Evolutionary conservation across 53 echinoderm and acorn worm genomes (phyloP), one percentile per base, ranked within the genome.

Genomic region (Luidia sarsii): DNA sequence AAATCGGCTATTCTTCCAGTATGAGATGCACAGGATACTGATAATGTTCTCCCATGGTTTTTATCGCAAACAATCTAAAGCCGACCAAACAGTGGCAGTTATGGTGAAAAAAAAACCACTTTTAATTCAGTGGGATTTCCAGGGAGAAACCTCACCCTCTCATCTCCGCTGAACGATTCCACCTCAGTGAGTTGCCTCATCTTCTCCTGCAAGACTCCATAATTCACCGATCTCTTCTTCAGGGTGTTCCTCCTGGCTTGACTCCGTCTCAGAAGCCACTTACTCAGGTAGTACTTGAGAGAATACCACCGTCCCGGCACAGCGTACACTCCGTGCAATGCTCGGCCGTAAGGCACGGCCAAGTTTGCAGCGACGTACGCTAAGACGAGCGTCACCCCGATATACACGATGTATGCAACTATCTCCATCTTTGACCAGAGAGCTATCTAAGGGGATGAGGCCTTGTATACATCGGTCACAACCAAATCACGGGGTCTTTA

Each of bases 271-370:
- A 77, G 48, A 25, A 61, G 31, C 6, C 41, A 59, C 22, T 45
- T 59, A 10, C 41, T 28, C 31, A 48, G 25, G 31, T n/a, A 57
- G 61, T 60, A 66, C 48, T 88, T 88, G 3, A 74, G 57, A 3
- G 50, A 14, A 67, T 64, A 88, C 88, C 88, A 88, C 48, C 62
- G 72, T 14, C 88, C 82, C 10, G 88, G 88, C 32, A 74, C 74
- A 6, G 88, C 82, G 67, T 88, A 88, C 46, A 67, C 22, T 3
- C 88, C 82, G 27, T 82, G 73, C 16, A 88, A 33, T 5, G 82
- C 73, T 7, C 21, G 54, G 33, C 61, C 46, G 77, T 77, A 59
- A 9, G 62, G 33, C 48, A n/a, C 60, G 49, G 77, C 77, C 3
- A 77, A 55, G 33, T 60, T 77, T 31, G 20, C 77, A 30, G 77